phyloP scores from a whole-genome alignment of 2,797 vertebrate genomes.

The Allobates femoralis region DNA sequence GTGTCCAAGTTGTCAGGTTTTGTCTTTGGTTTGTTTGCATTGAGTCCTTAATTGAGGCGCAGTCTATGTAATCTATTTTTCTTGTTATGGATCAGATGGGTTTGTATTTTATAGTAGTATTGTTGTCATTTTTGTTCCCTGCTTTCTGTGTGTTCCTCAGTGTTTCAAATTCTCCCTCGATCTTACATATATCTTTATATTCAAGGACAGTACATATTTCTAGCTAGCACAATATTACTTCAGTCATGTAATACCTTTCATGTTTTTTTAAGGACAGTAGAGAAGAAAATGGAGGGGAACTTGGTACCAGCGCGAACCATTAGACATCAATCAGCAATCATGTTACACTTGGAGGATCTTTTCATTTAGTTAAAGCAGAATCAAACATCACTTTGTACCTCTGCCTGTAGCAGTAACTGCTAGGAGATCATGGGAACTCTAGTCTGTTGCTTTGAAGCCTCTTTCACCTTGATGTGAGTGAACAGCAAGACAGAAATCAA shows the following conservation, averaged over 20 bases:
- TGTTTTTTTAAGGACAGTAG: constrained; percentile 19
- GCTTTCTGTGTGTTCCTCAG: no score
- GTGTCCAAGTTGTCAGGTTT: no score
- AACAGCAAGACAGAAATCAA: constrained; percentile 63
- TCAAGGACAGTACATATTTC: neutral
- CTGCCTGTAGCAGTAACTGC: constrained; percentile 60
- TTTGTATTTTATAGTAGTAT: no score
- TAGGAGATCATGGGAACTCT: constrained; percentile 58
- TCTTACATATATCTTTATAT: no score
- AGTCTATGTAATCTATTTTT: no score
- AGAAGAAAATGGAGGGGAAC: constrained; percentile 23
- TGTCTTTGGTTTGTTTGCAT: no score
- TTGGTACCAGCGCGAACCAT: constrained; percentile 38
- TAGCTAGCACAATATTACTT: neutral
- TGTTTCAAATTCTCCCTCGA: no score
- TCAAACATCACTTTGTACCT: constrained; percentile 61
- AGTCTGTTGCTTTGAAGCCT: constrained; percentile 53
- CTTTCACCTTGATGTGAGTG: constrained; percentile 61
- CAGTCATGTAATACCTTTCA: constrained; percentile 15
- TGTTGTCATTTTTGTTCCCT: no score
- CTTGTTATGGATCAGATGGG: no score
- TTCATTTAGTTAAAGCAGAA: constrained; percentile 60
- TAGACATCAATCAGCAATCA: constrained; percentile 53
- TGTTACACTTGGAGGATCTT: constrained; percentile 60
- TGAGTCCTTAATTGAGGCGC: no score